Conservation (phyloP, 2,797 vertebrate genomes). For the Liasis olivaceus region DNA sequence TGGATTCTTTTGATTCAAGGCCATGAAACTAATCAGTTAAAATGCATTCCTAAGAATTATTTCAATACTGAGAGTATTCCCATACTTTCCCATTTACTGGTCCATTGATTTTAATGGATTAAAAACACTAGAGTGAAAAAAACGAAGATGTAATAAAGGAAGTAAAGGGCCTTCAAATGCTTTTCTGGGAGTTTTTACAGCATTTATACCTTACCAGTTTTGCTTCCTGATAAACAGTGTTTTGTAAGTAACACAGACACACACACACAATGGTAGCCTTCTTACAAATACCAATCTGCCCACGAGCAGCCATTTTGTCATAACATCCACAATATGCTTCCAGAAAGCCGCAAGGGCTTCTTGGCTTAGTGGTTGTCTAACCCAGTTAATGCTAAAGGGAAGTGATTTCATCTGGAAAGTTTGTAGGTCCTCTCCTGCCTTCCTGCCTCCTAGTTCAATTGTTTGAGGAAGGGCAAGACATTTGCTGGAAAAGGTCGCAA, state of each 20-base stretch:
- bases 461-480: neutral
- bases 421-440: neutral
- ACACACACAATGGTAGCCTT: too few species aligned
- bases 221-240: neutral
- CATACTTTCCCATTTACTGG: neutral
- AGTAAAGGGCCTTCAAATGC: neutral
- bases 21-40: neutral
- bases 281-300: neutral
- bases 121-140: neutral
- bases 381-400: neutral
- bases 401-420: neutral
- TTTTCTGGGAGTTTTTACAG: neutral
- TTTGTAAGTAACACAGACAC: neutral
- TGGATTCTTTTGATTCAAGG: neutral
- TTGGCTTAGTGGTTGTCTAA: neutral
- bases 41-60: neutral
- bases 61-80: neutral
- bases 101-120: neutral
- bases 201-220: neutral
- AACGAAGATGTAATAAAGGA: neutral
- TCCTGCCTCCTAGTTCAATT: neutral
- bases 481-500: fast-evolving
- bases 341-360: neutral
- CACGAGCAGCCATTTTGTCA: neutral
- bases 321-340: neutral